Percentiles rank a stretch among this genome's conserved stretches.
Evolutionary conservation across 2,113 vertebrate genomes (phyloP).

Genomic region (Tilapia sparmanii): DNA sequence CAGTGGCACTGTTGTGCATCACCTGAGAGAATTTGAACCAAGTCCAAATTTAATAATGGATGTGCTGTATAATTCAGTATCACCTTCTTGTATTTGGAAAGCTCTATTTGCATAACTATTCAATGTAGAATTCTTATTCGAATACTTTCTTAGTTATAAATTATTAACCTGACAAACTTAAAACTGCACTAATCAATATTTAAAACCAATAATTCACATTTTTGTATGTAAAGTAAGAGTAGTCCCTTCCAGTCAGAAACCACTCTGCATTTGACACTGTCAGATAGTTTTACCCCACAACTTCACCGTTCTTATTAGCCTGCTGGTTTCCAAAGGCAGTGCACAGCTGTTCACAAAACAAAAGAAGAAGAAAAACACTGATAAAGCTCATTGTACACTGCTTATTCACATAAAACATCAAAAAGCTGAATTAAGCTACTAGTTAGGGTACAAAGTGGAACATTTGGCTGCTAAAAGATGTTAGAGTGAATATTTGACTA

Average conservation of each 20-base stretch:
- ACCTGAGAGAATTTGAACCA: background rate
- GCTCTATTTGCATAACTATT: background rate
- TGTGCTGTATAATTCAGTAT: background rate
- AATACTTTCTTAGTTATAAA: background rate
- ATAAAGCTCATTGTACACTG: background rate
- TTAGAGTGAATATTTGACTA: background rate
- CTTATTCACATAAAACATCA: background rate
- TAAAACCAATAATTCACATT: background rate
- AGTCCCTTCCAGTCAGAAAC: background rate
- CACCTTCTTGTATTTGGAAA: background rate
- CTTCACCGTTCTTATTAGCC: background rate
- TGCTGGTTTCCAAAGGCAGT: background rate
- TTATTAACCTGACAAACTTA: background rate
- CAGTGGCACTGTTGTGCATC: background rate
- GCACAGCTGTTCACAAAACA: background rate
- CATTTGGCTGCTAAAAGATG: background rate
- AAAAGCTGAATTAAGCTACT: background rate
- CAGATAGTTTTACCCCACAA: background rate
- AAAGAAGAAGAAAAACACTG: background rate
- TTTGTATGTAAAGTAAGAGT: background rate
- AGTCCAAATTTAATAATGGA: background rate
- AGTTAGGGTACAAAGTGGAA: background rate
- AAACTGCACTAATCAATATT: background rate
- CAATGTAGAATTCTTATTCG: background rate
- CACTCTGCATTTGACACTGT: background rate